These are phyloP conservation scores for Ranitomeya variabilis DNA, from an alignment of 2,113 vertebrate genomes.

Conservation along the genomic window DNA sequence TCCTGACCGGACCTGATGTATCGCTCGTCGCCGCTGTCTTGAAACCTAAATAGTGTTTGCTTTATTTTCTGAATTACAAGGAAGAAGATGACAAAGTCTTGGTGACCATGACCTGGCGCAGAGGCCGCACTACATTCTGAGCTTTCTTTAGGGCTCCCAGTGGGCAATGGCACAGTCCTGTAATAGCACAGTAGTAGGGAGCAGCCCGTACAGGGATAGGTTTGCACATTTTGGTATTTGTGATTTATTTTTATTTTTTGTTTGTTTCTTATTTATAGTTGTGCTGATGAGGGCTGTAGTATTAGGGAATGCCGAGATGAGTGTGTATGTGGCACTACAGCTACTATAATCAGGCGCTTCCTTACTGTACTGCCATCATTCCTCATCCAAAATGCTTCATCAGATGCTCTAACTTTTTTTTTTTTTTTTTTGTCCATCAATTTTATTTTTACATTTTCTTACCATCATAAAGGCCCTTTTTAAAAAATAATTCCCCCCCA, in stretches of 20 bases:
- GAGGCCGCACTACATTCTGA: not conserved
- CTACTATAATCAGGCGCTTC: not conserved
- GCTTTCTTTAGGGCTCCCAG: not conserved
- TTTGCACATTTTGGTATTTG: slow-evolving; percentile 21
- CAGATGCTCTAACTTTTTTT: too few species aligned
- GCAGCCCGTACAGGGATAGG: not conserved
- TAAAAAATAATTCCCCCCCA: too few species aligned
- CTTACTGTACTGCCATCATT: not conserved
- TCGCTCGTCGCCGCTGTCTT: not conserved
- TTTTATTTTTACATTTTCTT: too few species aligned
- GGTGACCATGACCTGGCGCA: not conserved
- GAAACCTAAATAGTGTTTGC: slow-evolving; percentile 40
- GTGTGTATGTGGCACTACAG: not conserved
- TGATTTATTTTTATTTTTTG: too few species aligned
- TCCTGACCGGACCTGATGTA: not conserved
- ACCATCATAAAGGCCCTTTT: too few species aligned
- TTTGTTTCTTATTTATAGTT: not conserved
- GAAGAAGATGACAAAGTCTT: not conserved
- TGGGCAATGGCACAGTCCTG: not conserved
- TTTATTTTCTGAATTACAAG: slow-evolving; percentile 11
- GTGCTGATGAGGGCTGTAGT: not conserved
- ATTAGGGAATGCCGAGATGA: not conserved
- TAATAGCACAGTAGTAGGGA: not conserved
- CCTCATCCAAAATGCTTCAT: not conserved
- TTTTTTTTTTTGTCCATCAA: not conserved